Conservation (phyloP, 2,888 invertebrate species). For the Theodoxus fluviatilis region DNA sequence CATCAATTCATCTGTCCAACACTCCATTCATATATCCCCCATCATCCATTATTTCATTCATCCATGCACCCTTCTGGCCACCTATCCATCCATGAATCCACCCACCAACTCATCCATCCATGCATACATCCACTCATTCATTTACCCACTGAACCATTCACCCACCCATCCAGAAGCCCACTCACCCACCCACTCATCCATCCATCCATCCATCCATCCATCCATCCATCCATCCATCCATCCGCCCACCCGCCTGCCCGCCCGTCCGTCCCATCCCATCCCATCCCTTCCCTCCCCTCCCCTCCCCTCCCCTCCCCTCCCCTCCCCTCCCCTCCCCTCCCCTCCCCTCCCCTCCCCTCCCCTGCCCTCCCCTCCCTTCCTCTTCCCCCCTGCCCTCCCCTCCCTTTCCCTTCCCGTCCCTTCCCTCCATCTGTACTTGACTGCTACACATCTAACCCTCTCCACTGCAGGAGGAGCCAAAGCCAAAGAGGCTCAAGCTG, state of each 20-base stretch:
- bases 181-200: not conserved
- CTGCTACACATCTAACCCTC: no score
- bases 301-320: not conserved
- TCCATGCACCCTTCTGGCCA: constrained; percentile 23
- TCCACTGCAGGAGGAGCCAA: no score
- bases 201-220: not conserved
- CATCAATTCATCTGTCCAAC: no score
- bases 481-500: no score
- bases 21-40: no score
- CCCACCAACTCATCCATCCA: constrained; percentile 12
- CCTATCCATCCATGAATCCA: constrained; percentile 23
- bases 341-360: not conserved
- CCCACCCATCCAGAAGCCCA: not conserved
- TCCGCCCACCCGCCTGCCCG: not conserved
- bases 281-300: not conserved
- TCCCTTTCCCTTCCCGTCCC: not conserved
- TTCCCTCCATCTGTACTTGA: not conserved
- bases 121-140: constrained; percentile 8
- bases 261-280: not conserved
- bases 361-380: not conserved
- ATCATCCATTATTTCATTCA: no score
- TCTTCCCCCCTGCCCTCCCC: not conserved
- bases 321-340: not conserved
- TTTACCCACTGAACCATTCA: not conserved
- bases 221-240: not conserved